A percentile compares a stretch with the other conserved stretches of the same genome.
Evolutionary conservation across 2,888 invertebrate species (phyloP).

Genomic region (Mylabris sibirica): DNA sequence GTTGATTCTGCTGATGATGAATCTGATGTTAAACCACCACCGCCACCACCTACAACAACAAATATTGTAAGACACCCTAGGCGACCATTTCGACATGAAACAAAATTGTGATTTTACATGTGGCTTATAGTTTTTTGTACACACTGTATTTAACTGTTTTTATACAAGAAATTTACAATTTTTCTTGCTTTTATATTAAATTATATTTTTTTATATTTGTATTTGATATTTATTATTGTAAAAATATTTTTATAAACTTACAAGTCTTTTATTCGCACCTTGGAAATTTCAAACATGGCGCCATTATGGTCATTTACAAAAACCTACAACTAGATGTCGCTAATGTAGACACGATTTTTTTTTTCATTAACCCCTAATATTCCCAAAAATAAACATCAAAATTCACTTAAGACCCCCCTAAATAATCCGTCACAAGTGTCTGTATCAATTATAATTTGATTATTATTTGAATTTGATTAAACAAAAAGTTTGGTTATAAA

Average conservation of each 20-base stretch:
- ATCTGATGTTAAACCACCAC: slow-evolving; percentile 58
- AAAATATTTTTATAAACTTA: slow-evolving; percentile 9
- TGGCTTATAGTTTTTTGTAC: slow-evolving; percentile 24
- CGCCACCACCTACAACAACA: slow-evolving; percentile 22
- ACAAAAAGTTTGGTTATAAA: background rate
- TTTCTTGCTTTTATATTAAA: slow-evolving; percentile 29
- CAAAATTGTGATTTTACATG: slow-evolving; percentile 61
- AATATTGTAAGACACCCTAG: slow-evolving; percentile 58
- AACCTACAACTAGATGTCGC: too few species aligned
- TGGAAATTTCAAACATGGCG: background rate
- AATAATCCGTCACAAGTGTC: too few species aligned
- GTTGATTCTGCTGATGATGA: slow-evolving; percentile 81
- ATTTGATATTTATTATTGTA: slow-evolving; percentile 34
- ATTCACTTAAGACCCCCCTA: too few species aligned
- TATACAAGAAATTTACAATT: background rate
- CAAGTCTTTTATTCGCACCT: background rate
- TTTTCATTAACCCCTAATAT: too few species aligned
- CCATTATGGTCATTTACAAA: background rate
- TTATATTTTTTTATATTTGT: slow-evolving; percentile 34
- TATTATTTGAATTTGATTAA: background rate
- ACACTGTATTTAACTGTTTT: slow-evolving; percentile 26
- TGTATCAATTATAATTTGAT: too few species aligned
- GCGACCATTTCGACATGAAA: slow-evolving; percentile 67
- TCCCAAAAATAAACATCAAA: too few species aligned
- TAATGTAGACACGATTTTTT: too few species aligned